These are phyloP conservation scores for Craterocephalus amniculus DNA, from an alignment of 2,797 vertebrate species.

Conservation along the genomic window DNA sequence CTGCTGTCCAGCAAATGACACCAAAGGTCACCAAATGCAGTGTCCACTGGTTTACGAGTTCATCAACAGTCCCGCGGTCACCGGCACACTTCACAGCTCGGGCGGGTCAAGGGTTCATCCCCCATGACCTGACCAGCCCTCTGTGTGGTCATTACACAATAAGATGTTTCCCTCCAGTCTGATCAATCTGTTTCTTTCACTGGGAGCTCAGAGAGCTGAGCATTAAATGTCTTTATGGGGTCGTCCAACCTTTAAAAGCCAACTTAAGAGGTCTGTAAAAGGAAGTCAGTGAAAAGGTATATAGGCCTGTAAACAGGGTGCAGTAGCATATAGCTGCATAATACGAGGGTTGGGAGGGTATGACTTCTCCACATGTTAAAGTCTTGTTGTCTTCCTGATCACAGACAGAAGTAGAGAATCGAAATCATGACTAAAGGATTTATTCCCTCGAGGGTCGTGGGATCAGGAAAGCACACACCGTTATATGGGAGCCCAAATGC, in stretches of 20 bases:
- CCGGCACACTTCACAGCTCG: slow-evolving; percentile 61
- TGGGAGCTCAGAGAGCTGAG: slow-evolving; percentile 30
- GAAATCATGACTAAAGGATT: slow-evolving; percentile 61
- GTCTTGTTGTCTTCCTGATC: slow-evolving; percentile 18
- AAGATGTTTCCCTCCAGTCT: slow-evolving; percentile 58
- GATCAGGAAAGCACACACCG: slow-evolving; percentile 80
- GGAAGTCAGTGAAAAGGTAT: slow-evolving; percentile 34
- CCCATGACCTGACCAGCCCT: slow-evolving; percentile 75
- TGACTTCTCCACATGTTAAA: slow-evolving; percentile 28
- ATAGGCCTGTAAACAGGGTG: slow-evolving; percentile 63
- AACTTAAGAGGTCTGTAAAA: slow-evolving; percentile 49
- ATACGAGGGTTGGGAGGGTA: not conserved
- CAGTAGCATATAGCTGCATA: slow-evolving; percentile 6
- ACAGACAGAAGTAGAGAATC: slow-evolving; percentile 46
- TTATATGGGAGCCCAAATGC: slow-evolving; percentile 72
- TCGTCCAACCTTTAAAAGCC: slow-evolving; percentile 40
- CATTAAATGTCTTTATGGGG: slow-evolving; percentile 54
- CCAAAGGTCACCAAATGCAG: slow-evolving; percentile 73
- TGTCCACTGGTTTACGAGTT: slow-evolving; percentile 67
- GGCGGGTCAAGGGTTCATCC: slow-evolving; percentile 56
- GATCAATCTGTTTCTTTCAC: slow-evolving; percentile 50
- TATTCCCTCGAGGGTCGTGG: slow-evolving; percentile 71
- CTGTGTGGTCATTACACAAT: slow-evolving; percentile 65
- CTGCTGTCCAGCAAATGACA: slow-evolving; percentile 60
- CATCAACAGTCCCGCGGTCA: slow-evolving; percentile 73